A percentile compares a stretch with the other conserved stretches of the same genome.
Evolutionary conservation across 2,797 vertebrate genomes (phyloP).

Genomic region (Muscicapa striata): DNA sequence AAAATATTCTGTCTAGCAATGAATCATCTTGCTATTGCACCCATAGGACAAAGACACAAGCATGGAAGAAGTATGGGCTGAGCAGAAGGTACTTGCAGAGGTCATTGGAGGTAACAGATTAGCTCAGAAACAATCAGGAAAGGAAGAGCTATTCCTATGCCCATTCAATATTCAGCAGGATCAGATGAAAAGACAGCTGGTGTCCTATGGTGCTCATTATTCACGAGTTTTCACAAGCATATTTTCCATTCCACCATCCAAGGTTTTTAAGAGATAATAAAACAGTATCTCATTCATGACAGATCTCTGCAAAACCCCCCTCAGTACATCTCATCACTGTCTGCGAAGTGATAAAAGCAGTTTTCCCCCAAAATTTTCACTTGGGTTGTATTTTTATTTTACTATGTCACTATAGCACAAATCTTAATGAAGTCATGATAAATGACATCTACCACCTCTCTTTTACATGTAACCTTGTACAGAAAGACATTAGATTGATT

Average conservation of each 20-base stretch:
- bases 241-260: conserved; percentile 6
- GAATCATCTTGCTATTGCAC: neutral
- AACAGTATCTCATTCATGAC: neutral
- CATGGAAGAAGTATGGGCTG: no score
- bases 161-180: conserved; percentile 52
- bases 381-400: neutral
- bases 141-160: conserved; percentile 42
- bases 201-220: conserved; percentile 12
- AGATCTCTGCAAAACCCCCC: neutral
- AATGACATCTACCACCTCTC: neutral
- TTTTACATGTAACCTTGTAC: neutral
- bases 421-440: neutral
- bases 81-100: neutral
- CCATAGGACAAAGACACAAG: neutral
- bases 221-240: conserved; percentile 13
- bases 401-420: neutral
- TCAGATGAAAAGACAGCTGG: conserved; percentile 50
- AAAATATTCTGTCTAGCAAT: neutral
- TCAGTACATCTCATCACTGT: neutral
- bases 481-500: neutral
- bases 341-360: neutral
- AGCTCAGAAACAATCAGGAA: conserved; percentile 12
- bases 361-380: neutral
- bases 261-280: neutral
- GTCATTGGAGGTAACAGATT: conserved; percentile 4